A percentile compares a stretch with the other conserved stretches of the same genome.
Conservation (phyloP, 2,797 vertebrate species). For the Melanotaenia parkinsoni region DNA sequence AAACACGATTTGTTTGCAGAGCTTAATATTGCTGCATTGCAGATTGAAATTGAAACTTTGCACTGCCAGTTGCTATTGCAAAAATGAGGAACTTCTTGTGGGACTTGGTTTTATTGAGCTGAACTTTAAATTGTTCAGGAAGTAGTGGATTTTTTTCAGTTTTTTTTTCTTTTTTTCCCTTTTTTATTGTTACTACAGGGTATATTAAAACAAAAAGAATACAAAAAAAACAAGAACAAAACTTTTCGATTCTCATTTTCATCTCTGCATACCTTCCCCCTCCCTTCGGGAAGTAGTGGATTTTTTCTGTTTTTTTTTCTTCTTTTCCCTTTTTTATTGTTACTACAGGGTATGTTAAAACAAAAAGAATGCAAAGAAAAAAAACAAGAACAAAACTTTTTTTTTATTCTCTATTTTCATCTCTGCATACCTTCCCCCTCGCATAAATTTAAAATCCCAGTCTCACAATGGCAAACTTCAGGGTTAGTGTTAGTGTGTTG, state of each 20-base stretch:
- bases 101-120: neutral
- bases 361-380: neutral
- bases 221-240: neutral
- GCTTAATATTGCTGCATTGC: neutral
- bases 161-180: neutral
- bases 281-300: neutral
- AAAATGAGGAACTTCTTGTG: neutral
- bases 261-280: neutral
- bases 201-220: neutral
- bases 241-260: neutral
- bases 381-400: neutral
- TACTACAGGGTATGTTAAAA: neutral
- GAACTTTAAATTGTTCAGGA: neutral
- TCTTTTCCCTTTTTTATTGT: neutral
- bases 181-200: neutral
- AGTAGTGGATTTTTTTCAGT: too few species aligned
- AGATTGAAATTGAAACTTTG: neutral
- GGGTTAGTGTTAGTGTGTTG: constrained; percentile 11
- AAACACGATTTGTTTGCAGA: neutral
- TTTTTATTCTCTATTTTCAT: neutral
- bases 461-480: neutral
- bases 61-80: neutral
- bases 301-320: neutral
- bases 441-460: neutral
- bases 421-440: neutral